phyloP scores from a whole-genome alignment of 1,140 invertebrate species.

The Drosophila pseudoananassae region DNA sequence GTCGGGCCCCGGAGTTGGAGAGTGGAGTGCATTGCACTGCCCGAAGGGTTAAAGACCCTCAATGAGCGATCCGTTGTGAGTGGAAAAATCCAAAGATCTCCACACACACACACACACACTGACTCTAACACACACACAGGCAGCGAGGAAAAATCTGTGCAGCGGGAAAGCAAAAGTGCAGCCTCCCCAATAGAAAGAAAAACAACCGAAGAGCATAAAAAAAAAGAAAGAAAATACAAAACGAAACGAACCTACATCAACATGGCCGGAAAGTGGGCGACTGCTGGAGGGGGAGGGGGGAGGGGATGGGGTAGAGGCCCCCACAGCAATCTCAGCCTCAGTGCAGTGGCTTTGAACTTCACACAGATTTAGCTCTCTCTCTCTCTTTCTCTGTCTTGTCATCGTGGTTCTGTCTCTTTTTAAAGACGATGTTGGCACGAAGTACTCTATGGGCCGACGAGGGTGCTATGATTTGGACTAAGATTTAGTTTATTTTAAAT shows the following conservation, averaged over 20 bases:
- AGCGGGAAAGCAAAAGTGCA: conserved; percentile 81
- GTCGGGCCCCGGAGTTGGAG: conserved; percentile 27
- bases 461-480: not conserved
- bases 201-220: conserved; percentile 13
- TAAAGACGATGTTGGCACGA: conserved; percentile 34
- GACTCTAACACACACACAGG: not conserved
- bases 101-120: conserved; percentile 24
- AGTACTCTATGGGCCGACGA: not conserved
- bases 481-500: not conserved
- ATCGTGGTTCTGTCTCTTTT: conserved; percentile 7
- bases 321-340: conserved; percentile 45
- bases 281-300: conserved; percentile 1
- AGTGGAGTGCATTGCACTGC: conserved; percentile 78
- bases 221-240: conserved; percentile 36
- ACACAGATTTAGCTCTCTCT: conserved; percentile 57
- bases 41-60: conserved; percentile 82
- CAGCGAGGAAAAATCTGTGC: conserved; percentile 55
- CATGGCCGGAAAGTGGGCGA: conserved; percentile 30
- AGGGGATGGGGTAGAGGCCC: conserved; percentile 2
- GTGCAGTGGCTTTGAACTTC: conserved; percentile 80
- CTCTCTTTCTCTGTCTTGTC: not conserved
- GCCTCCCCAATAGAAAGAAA: conserved; percentile 40
- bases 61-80: conserved; percentile 60
- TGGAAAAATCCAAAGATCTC: conserved; percentile 76
- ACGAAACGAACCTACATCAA: conserved; percentile 70